phyloP scores from a whole-genome alignment of 2,113 vertebrate species.

The Candoia aspera region DNA sequence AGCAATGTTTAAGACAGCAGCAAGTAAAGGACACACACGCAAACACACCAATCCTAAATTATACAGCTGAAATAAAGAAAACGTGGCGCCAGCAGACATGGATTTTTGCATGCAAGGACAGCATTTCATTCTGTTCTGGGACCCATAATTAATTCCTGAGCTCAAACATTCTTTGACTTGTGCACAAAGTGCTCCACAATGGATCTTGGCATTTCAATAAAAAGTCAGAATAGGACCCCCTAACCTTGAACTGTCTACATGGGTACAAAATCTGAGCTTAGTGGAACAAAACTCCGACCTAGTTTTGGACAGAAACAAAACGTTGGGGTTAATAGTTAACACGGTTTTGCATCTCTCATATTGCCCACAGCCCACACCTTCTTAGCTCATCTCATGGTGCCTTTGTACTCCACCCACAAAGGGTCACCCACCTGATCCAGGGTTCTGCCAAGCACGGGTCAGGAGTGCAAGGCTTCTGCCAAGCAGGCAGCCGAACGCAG shows the following conservation, averaged over 20 bases:
- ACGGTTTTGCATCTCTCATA: not conserved
- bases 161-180: not conserved
- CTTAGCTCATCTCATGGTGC: not conserved
- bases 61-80: not conserved
- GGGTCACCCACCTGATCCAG: no score
- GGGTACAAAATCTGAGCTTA: not conserved
- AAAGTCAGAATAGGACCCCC: not conserved
- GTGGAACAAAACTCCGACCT: not conserved
- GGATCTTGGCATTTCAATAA: not conserved
- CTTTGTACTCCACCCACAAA: not conserved
- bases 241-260: not conserved
- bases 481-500: not conserved
- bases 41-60: not conserved
- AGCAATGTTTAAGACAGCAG: not conserved
- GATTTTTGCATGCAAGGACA: not conserved
- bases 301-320: not conserved
- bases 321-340: not conserved
- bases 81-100: not conserved
- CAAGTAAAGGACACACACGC: not conserved
- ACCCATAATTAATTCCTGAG: not conserved
- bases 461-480: not conserved
- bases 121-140: not conserved
- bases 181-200: not conserved
- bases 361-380: not conserved
- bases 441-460: not conserved